A percentile compares a stretch with the other conserved stretches of the same genome.
These are phyloP conservation scores for Tychaedon coryphoeus DNA, from an alignment of 2,113 vertebrate genomes.

Conservation along the genomic window DNA sequence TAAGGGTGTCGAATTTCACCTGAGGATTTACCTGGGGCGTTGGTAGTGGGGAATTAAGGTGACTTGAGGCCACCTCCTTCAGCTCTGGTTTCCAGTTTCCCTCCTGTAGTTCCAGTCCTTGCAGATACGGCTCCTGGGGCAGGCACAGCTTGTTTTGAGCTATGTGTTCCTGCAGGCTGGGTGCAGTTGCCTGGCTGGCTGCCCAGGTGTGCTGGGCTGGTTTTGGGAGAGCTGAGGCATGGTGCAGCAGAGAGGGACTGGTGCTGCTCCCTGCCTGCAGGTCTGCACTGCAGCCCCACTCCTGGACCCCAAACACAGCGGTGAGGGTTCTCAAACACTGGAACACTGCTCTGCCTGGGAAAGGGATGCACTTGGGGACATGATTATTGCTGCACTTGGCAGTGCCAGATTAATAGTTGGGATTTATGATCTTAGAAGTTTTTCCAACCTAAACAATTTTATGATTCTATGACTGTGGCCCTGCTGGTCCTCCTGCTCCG, in stretches of 20 bases:
- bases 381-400: not conserved
- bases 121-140: not conserved
- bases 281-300: not conserved
- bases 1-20: not conserved
- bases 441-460: not conserved
- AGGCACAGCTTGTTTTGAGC: not conserved
- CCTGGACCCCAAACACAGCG: fast-evolving
- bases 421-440: not conserved
- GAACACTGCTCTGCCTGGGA: not conserved
- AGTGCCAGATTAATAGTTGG: not conserved
- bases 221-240: not conserved
- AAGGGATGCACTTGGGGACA: not conserved
- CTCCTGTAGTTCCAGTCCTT: not conserved
- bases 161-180: not conserved
- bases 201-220: not conserved
- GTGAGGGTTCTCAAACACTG: not conserved
- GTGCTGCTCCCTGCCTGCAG: not conserved
- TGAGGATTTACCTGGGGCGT: not conserved
- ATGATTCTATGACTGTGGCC: not conserved
- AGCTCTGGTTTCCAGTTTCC: not conserved
- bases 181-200: not conserved
- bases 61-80: not conserved
- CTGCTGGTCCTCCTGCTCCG: no score
- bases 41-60: not conserved
- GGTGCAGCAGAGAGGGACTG: not conserved